Base-by-base conservation (phyloP, 1,140 invertebrate genomes). In the Drusus annulatus region DNA sequence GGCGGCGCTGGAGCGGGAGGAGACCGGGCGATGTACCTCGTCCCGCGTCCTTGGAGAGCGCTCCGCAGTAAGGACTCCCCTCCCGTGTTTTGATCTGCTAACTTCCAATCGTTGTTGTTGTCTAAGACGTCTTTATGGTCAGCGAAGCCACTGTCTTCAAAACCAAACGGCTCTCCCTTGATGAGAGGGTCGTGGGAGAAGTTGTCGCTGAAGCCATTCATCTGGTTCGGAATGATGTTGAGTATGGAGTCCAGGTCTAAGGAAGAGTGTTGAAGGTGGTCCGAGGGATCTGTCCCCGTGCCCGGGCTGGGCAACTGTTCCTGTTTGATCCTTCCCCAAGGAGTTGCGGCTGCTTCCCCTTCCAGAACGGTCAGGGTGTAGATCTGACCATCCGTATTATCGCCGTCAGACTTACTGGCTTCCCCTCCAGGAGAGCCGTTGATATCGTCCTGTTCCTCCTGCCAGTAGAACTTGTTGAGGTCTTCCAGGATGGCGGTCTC, bases 41-140 rank as follows among this genome's bases (percentile, higher is more conserved):
- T 92, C 73, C 86, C 90, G 90, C 91, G 93, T 86, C 95, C 95
- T 86, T 96, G 95, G 23, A 96, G 90, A 10, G 95, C 95, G 86
- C 93, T 96, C 81, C 95, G 89, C 79, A 96, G 86, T 69, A 96
- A 87, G 25, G 95, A 96, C 84, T 96, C 94, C n/a, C 90, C 90
- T 54, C 92, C 88, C 19, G 89, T 89, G 85, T 94, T 94, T 85
- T 94, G 91, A 85, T 94, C 92, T 1, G 93, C 92, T 73, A 94
- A 89, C 84, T 95, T 95, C 94, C 94, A 95, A 84, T 95, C 94
- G 87, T 95, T 95, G 85, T 95, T 95, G 82, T 94, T 94, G 85
- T 92, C 89, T 69, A 86, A 87, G 76, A 86, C 91, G 76, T 93
- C 91, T 84, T 91, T 93, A 80, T 91, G 90, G 80, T 93, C 93